Conservation (phyloP, 2,888 invertebrate species). For the Synergus laeviventris region DNA sequence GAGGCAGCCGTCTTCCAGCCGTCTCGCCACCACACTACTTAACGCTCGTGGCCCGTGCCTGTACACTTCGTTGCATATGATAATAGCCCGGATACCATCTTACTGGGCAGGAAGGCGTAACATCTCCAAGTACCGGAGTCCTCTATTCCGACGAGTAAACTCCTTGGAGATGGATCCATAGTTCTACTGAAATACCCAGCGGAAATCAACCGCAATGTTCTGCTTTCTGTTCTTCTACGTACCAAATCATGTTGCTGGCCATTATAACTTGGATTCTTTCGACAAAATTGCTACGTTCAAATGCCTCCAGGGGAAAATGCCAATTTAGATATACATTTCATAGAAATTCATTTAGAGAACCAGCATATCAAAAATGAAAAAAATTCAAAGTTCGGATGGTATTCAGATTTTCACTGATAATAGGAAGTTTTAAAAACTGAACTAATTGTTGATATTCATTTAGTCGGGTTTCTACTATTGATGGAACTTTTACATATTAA, state of each 20-base stretch:
- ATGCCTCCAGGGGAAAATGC: conserved; percentile 17
- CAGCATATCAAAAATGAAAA: not conserved
- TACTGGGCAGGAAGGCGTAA: conserved; percentile 53
- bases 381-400: not conserved
- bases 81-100: conserved; percentile 65
- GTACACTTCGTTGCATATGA: conserved; percentile 68
- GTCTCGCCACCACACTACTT: conserved; percentile 30
- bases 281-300: not conserved
- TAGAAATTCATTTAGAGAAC: not conserved
- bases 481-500: not conserved
- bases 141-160: not conserved
- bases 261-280: conserved; percentile 24
- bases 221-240: conserved; percentile 32
- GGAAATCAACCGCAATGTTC: conserved; percentile 39
- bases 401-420: not conserved
- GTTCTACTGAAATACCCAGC: conserved; percentile 35
- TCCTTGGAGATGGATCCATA: conserved; percentile 39
- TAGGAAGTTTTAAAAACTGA: too few species aligned
- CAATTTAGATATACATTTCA: conserved; percentile 22
- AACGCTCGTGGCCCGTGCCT: conserved; percentile 67
- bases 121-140: conserved; percentile 12
- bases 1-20: conserved; percentile 36
- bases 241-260: conserved; percentile 23
- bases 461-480: not conserved
- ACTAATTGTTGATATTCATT: too few species aligned